Evolutionary conservation across 64 coral and sea anemone genomes (phyloP).

Genomic region (Montipora foliosa): DNA sequence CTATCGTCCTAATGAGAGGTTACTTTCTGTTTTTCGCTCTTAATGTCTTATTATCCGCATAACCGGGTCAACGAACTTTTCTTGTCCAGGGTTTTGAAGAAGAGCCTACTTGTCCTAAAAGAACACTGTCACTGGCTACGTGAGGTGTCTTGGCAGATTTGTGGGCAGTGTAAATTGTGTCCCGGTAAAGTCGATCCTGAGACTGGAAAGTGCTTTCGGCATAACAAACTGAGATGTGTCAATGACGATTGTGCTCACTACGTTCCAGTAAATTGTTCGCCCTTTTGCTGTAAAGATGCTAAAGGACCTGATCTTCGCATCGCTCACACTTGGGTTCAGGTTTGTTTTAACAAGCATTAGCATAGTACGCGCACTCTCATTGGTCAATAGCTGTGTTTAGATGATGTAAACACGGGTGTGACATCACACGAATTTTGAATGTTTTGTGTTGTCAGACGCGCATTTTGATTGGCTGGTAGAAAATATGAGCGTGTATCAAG

Average conservation of each 20-base stretch:
- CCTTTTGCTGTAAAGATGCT: conserved; percentile 31
- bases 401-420: too few species aligned
- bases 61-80: background rate
- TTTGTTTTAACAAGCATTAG: background rate
- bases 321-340: conserved; percentile 21
- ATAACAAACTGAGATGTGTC: background rate
- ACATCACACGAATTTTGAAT: too few species aligned
- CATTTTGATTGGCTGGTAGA: too few species aligned
- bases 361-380: background rate
- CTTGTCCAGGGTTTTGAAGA: background rate
- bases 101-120: background rate
- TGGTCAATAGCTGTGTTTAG: background rate
- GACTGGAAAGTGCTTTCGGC: conserved; percentile 13
- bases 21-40: too few species aligned
- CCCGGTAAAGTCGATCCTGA: background rate
- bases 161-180: conserved; percentile 25
- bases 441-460: too few species aligned
- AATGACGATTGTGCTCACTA: conserved; percentile 38
- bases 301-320: conserved; percentile 13
- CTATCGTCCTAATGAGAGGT: background rate
- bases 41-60: background rate
- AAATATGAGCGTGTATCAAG: too few species aligned
- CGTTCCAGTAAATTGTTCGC: background rate
- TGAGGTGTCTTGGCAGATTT: background rate
- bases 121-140: conserved; percentile 25